A percentile compares a stretch with the other conserved stretches of the same genome.
These are phyloP conservation scores for Thysanoteuthis rhombus DNA, from an alignment of 2,888 invertebrate genomes.

Conservation along the genomic window DNA sequence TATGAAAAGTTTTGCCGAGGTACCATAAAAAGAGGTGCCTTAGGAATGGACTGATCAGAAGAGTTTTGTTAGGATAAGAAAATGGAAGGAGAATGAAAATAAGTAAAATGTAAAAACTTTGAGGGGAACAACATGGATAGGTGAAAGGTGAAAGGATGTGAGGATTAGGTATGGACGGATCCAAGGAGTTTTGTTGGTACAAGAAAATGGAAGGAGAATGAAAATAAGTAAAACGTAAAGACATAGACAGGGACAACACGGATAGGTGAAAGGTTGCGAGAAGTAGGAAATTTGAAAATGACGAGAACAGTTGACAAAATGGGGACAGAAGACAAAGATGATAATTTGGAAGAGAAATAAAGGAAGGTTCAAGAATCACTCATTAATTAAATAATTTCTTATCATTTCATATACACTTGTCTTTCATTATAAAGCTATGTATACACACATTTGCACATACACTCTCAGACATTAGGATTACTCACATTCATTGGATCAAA, in stretches of 20 bases:
- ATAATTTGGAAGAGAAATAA: background rate
- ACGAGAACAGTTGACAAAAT: background rate
- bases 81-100: background rate
- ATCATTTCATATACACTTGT: background rate
- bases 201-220: background rate
- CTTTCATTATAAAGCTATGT: no score
- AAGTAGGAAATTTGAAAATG: background rate
- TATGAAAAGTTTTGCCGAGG: background rate
- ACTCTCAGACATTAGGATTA: background rate
- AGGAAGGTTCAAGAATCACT: background rate
- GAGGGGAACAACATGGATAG: no score
- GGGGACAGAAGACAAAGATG: background rate
- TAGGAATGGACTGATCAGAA: background rate
- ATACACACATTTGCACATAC: background rate
- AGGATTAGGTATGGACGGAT: background rate
- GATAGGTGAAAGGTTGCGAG: no score
- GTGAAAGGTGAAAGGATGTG: no score
- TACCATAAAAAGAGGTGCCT: background rate
- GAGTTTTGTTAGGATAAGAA: background rate
- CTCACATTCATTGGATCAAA: no score
- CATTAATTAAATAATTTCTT: no score
- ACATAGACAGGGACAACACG: background rate
- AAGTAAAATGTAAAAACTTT: background rate
- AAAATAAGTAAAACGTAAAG: background rate
- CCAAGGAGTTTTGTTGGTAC: background rate